Conservation (phyloP, 2,888 invertebrate genomes). For the Mamestra brassicae region DNA sequence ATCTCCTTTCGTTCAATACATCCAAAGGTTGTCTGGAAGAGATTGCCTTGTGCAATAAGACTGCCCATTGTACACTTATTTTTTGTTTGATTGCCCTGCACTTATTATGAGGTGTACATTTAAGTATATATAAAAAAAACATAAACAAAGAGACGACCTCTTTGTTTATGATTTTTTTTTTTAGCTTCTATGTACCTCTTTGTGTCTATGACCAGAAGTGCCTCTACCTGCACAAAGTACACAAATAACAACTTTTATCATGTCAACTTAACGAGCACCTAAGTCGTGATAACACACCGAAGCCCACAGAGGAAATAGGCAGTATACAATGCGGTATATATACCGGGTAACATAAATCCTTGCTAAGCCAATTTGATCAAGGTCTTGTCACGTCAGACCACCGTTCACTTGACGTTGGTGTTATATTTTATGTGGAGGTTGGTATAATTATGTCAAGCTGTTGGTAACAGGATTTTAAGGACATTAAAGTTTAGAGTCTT, state of each 20-base stretch:
- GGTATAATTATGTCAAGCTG: background rate
- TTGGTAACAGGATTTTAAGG: background rate
- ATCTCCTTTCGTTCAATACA: too few relatives aligned
- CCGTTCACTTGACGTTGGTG: conserved; percentile 35
- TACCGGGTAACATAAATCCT: conserved; percentile 12
- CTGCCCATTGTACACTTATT: too few relatives aligned
- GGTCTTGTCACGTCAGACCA: conserved; percentile 9
- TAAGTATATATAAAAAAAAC: too few relatives aligned
- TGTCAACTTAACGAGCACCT: background rate
- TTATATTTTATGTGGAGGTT: conserved; percentile 15
- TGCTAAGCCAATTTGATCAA: conserved; percentile 42
- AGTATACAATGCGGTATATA: background rate
- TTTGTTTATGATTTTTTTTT: too few relatives aligned
- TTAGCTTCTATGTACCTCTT: background rate
- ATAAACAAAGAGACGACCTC: too few relatives aligned
- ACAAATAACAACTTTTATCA: background rate
- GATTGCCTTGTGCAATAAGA: too few relatives aligned
- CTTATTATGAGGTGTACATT: too few relatives aligned
- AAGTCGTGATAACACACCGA: background rate
- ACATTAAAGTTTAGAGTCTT: too few relatives aligned
- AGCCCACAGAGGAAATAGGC: conserved; percentile 19
- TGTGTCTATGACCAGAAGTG: background rate
- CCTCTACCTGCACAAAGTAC: background rate
- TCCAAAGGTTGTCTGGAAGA: too few relatives aligned
- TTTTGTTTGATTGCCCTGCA: too few relatives aligned